A percentile compares a stretch with the other conserved stretches of the same genome.
Evolutionary conservation across 2,888 invertebrate species (phyloP).

Genomic region (Ophion ellenae): DNA sequence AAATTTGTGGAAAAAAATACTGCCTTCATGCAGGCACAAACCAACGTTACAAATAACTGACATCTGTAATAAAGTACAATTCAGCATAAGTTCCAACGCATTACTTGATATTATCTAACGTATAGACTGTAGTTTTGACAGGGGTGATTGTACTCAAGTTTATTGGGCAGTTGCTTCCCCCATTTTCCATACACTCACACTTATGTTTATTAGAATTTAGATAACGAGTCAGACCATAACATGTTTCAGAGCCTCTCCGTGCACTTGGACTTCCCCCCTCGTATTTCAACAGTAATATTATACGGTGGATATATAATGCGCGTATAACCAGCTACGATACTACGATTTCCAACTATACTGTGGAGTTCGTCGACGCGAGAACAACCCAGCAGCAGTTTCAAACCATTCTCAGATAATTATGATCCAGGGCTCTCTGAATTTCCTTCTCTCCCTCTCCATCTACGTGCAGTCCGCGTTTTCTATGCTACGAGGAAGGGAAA

Average conservation of each 20-base stretch:
- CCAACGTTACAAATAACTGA: conserved; percentile 5
- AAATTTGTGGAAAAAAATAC: too few species aligned
- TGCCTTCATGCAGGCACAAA: neutral
- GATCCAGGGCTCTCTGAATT: conserved; percentile 53
- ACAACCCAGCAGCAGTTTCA: conserved; percentile 65
- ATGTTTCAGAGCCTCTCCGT: conserved; percentile 58
- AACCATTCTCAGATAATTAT: conserved; percentile 81
- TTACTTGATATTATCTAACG: neutral
- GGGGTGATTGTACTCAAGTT: neutral
- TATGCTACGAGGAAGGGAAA: conserved; percentile 47
- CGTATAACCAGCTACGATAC: conserved; percentile 13
- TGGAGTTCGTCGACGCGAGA: conserved; percentile 73
- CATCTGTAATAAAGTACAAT: neutral
- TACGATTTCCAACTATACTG: conserved; percentile 66
- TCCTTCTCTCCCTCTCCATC: conserved; percentile 7
- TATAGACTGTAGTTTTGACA: conserved; percentile 10
- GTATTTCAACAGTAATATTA: conserved; percentile 58
- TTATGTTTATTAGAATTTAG: conserved; percentile 80
- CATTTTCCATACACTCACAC: conserved; percentile 51
- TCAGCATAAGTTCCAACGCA: neutral
- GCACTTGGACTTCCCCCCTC: conserved; percentile 67
- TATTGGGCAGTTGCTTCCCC: neutral
- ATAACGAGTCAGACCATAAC: conserved; percentile 70
- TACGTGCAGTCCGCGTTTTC: conserved; percentile 9
- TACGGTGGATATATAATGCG: conserved; percentile 48